phyloP scores from a whole-genome alignment of 2,797 vertebrate species.

The Malacoraja senta region DNA sequence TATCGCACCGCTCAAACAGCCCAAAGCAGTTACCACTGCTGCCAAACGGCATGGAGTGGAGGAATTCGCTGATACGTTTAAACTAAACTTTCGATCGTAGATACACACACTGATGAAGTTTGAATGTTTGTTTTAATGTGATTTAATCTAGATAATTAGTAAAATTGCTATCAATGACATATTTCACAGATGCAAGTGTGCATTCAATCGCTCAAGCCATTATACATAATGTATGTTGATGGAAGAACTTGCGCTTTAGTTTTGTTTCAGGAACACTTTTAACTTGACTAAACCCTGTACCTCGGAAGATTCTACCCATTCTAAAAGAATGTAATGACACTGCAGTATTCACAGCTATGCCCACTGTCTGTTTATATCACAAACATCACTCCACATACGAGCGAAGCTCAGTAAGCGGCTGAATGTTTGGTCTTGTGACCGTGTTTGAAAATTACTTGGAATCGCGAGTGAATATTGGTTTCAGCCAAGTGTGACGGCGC shows the following conservation, averaged over 20 bases:
- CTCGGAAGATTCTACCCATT: background rate
- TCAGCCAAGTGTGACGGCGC: background rate
- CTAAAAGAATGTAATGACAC: background rate
- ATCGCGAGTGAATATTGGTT: background rate
- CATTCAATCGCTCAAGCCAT: background rate
- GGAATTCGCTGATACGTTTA: background rate
- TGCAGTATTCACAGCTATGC: background rate
- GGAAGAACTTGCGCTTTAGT: too few relatives aligned
- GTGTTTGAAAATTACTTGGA: background rate
- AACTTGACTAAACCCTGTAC: background rate
- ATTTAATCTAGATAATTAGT: background rate
- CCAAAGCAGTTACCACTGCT: background rate
- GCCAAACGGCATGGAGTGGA: background rate
- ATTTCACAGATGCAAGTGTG: background rate
- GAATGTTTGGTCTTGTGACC: slow-evolving; percentile 13
- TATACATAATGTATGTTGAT: background rate
- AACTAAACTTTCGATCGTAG: background rate
- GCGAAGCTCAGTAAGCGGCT: background rate
- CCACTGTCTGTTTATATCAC: background rate
- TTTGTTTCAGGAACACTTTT: background rate
- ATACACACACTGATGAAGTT: background rate
- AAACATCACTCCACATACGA: background rate
- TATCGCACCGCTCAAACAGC: background rate
- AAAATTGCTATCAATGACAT: background rate
- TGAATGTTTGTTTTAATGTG: background rate